Percentiles rank a stretch among this genome's conserved stretches.
phyloP scores from a whole-genome alignment of 2,797 vertebrate genomes.

The Mus minutoides region DNA sequence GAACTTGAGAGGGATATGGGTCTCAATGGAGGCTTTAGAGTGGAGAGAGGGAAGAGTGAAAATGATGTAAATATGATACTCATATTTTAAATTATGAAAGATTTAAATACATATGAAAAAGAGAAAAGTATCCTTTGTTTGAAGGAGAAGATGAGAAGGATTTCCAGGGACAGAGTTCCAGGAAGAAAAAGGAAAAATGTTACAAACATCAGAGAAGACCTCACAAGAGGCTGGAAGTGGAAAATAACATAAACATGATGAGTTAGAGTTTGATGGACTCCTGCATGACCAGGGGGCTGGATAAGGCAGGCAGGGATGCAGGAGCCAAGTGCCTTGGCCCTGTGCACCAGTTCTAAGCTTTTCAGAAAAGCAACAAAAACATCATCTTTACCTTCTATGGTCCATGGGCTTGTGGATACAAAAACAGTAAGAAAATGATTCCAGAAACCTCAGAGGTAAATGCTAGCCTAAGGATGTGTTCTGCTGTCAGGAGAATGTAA shows the following conservation, averaged over 20 bases:
- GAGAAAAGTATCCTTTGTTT: neutral
- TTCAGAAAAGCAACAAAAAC: neutral
- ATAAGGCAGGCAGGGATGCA: neutral
- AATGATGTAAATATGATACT: neutral
- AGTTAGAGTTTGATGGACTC: neutral
- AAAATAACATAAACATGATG: neutral
- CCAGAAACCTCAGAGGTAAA: neutral
- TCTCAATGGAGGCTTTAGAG: neutral
- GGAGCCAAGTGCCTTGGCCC: neutral
- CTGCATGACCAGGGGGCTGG: neutral
- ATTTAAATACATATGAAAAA: neutral
- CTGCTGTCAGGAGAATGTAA: neutral
- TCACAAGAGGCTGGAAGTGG: neutral
- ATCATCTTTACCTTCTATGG: neutral
- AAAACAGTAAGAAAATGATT: neutral
- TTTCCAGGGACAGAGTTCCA: neutral
- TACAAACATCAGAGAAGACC: neutral
- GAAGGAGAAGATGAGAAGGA: neutral
- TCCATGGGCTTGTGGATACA: neutral
- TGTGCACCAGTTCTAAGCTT: neutral
- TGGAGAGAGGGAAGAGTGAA: neutral
- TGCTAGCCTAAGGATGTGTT: neutral
- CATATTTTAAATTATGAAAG: neutral
- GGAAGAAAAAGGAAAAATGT: neutral
- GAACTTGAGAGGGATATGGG: neutral